Base-by-base conservation (phyloP, 1,140 invertebrate species). In the Lepidotrigona ventralis region DNA sequence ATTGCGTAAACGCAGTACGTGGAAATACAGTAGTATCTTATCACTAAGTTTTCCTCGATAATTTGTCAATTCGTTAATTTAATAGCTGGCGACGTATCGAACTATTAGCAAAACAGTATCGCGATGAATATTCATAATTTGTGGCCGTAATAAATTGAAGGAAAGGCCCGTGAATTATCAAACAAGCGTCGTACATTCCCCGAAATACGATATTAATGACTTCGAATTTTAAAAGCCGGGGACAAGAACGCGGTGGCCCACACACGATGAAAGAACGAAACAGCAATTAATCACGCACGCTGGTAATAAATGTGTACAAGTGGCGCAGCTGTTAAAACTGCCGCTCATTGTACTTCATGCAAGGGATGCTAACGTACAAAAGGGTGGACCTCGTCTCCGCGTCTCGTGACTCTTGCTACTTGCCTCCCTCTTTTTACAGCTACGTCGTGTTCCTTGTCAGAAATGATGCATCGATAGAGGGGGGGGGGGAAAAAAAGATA, bases 261-360 rank as follows among this genome's bases (percentile, higher is more conserved):
- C 58, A 5, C 23, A 23, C 23, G 58, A 23, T 14, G 58, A 60
- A n/a, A 60, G 58, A 60, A 60, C 1, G 6, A 46, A 23, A 29
- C 46, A 23, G 64, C 51, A 56, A 69, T 76, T 75, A 69, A 77
- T 83, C 70, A 53, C n/a, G 77, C 19, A 23, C 53, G 21, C 19
- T 77, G 56, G 19, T 85, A 84, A 88, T 84, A 60, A 66, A 86
- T 64, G 74, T 69, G 53, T 58, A 60, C 66, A 58, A 85, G 75
- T 80, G 79, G 87, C 66, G 79, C 74, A 76, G 76, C 75, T 58
- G 69, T 74, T 88, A 77, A 83, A 85, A 83, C 71, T 72, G 33
- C 63, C 58, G 58, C 29, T 71, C 82, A 23, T 26, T 53, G 53
- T 75, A n/a, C 19, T 21, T 56, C 39, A 64, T 29, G 54, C 46